Conservation (phyloP, 2,888 invertebrate genomes). For the Zygogramma bicolorata region DNA sequence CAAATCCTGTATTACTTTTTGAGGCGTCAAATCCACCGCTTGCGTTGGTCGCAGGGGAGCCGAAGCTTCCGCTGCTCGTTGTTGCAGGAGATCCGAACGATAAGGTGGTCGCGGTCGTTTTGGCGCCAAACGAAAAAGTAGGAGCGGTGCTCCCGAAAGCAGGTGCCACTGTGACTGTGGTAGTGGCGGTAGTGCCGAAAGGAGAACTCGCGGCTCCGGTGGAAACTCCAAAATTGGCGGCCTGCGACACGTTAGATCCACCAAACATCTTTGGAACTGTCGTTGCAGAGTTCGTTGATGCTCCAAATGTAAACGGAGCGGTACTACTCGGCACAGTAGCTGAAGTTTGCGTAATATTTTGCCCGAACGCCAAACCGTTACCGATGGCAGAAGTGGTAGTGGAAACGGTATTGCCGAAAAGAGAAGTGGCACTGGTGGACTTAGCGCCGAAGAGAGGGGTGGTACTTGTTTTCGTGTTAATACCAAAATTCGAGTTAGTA, state of each 20-base stretch:
- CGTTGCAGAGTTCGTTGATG: neutral
- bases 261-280: constrained; percentile 10
- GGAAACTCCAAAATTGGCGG: constrained; percentile 18
- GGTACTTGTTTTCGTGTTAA: neutral
- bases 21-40: too few relatives aligned
- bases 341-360: neutral
- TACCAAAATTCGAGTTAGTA: too few relatives aligned
- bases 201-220: neutral
- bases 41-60: too few relatives aligned
- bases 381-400: constrained; percentile 23
- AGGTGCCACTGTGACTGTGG: neutral
- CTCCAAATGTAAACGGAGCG: neutral
- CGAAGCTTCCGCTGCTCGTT: constrained; percentile 13
- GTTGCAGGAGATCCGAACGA: neutral
- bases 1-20: too few relatives aligned
- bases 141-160: constrained; percentile 20
- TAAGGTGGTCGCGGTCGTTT: constrained; percentile 2
- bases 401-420: neutral
- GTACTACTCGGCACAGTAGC: constrained; percentile 9
- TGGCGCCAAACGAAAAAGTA: constrained; percentile 19
- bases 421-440: neutral
- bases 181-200: neutral
- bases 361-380: neutral
- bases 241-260: constrained; percentile 5
- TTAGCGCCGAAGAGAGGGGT: constrained; percentile 25